These are phyloP conservation scores for Phalacrocorax aristotelis DNA, from an alignment of 2,113 vertebrate species.

Conservation along the genomic window DNA sequence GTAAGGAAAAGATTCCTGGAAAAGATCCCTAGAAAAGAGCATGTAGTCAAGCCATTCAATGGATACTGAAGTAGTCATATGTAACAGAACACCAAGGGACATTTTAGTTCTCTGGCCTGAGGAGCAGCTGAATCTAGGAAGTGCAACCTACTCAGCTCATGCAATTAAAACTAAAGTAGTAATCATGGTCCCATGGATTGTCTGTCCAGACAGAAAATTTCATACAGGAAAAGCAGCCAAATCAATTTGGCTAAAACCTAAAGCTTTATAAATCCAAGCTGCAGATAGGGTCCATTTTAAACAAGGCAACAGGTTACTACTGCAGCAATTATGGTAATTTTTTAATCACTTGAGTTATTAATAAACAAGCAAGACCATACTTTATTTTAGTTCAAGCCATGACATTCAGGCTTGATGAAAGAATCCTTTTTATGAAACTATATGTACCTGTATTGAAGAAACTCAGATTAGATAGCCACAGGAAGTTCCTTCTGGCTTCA, in stretches of 20 bases:
- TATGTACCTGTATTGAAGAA: background rate
- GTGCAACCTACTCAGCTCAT: background rate
- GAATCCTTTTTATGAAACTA: background rate
- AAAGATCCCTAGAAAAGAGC: background rate
- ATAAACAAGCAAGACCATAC: background rate
- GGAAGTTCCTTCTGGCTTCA: background rate
- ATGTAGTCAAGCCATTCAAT: background rate
- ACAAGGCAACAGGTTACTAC: background rate
- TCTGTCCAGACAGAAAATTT: background rate
- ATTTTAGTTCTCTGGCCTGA: background rate
- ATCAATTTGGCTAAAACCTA: background rate
- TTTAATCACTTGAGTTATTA: background rate
- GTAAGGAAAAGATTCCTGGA: background rate
- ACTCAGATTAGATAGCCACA: background rate
- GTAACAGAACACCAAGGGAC: background rate
- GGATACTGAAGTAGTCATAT: background rate
- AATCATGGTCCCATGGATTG: background rate
- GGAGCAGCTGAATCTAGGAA: background rate
- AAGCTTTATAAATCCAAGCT: background rate
- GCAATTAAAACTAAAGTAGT: background rate
- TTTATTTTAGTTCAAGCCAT: background rate
- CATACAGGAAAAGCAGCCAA: background rate
- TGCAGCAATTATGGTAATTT: background rate
- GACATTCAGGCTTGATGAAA: background rate
- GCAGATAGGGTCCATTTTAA: background rate